These are phyloP conservation scores for Desoria tigrina DNA, from an alignment of 2,888 invertebrate genomes.

Conservation along the genomic window DNA sequence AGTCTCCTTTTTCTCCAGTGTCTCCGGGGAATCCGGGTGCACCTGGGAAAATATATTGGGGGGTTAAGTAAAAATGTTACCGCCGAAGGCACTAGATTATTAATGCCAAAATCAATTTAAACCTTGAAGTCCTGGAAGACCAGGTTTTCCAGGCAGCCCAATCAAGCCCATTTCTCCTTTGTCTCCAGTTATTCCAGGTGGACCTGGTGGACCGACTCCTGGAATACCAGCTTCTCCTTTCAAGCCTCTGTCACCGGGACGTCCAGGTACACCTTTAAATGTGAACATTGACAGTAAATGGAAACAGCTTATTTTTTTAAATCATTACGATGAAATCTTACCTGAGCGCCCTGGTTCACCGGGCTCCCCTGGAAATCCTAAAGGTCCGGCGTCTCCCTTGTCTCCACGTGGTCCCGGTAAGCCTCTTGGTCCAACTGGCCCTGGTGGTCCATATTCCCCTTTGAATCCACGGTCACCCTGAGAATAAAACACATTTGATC, in stretches of 20 bases:
- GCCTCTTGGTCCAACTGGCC: constrained; percentile 61
- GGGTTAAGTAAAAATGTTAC: background rate
- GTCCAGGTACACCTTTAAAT: constrained; percentile 63
- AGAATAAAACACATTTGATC: constrained; percentile 55
- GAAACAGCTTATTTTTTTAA: background rate
- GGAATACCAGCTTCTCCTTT: constrained; percentile 74
- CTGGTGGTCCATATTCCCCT: constrained; percentile 58
- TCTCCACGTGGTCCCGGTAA: constrained; percentile 56
- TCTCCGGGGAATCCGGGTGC: constrained; percentile 65
- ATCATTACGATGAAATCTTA: constrained; percentile 58
- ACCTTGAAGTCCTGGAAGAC: constrained; percentile 41
- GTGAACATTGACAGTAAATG: background rate
- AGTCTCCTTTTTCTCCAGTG: constrained; percentile 69
- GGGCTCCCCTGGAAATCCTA: constrained; percentile 64
- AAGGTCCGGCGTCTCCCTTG: constrained; percentile 54
- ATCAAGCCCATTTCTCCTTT: constrained; percentile 52
- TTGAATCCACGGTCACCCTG: constrained; percentile 46
- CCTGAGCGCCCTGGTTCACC: constrained; percentile 61
- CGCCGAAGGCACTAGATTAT: background rate
- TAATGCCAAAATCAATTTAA: constrained; percentile 8
- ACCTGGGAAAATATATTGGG: constrained; percentile 46
- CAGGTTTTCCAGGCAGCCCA: constrained; percentile 49
- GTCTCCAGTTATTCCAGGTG: constrained; percentile 62
- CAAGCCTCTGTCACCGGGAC: constrained; percentile 59
- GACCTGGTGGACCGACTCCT: constrained; percentile 68